Percentiles rank a stretch among this genome's conserved stretches.
These are phyloP conservation scores for Dryococelus australis DNA, from an alignment of 2,888 invertebrate species.

Conservation along the genomic window DNA sequence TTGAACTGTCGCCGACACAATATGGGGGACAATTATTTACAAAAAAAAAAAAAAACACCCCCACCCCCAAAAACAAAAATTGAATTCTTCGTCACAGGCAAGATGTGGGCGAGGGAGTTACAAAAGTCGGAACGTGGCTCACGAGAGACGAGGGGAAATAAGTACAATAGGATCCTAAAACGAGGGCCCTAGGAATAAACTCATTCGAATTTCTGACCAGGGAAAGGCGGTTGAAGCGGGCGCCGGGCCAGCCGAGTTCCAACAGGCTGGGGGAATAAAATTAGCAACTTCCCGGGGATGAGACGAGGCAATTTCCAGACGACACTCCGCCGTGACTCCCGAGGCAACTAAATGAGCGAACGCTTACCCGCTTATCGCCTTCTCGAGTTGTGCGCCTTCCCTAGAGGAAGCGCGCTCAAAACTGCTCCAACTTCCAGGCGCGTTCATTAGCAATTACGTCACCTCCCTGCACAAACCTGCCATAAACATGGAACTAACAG, in stretches of 20 bases:
- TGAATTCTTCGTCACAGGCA: too few species aligned
- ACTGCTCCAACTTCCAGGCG: neutral
- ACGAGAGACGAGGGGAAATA: too few species aligned
- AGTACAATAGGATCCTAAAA: too few species aligned
- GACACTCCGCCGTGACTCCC: neutral
- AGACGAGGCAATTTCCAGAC: neutral
- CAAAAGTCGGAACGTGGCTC: too few species aligned
- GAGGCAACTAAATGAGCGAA: neutral
- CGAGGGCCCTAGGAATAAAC: neutral
- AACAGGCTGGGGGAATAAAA: neutral
- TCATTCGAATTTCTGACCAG: neutral
- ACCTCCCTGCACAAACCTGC: neutral
- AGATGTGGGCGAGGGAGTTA: too few species aligned
- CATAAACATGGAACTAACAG: neutral
- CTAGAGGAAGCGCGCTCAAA: neutral
- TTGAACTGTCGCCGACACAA: too few species aligned
- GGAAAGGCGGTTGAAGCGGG: neutral
- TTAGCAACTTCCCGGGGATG: slow-evolving; percentile 1
- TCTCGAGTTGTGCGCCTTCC: neutral
- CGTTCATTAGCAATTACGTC: neutral
- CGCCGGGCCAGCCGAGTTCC: too few species aligned
- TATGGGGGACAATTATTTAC: too few species aligned
- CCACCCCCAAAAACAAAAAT: too few species aligned
- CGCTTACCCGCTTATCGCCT: neutral
- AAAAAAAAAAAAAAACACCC: too few species aligned